These are phyloP conservation scores for Pachliopta kotzebuea DNA, from an alignment of 2,888 invertebrate genomes.

Conservation along the genomic window DNA sequence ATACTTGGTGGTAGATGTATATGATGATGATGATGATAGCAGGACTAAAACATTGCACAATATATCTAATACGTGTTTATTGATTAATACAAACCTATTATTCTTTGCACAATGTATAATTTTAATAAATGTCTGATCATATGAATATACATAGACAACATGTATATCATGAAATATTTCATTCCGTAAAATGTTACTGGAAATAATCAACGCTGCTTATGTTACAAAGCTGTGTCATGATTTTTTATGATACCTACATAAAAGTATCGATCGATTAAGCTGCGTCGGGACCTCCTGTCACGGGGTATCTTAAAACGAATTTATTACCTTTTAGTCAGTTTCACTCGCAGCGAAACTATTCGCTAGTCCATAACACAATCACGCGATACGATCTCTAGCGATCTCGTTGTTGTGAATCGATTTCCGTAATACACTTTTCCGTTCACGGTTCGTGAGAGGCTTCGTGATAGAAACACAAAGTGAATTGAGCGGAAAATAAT, in stretches of 20 bases:
- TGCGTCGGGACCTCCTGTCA: slow-evolving; percentile 7
- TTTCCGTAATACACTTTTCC: slow-evolving; percentile 30
- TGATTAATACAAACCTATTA: too few relatives aligned
- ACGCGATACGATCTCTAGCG: slow-evolving; percentile 28
- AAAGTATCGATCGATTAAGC: slow-evolving; percentile 1
- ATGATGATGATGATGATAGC: too few relatives aligned
- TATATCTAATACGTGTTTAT: too few relatives aligned
- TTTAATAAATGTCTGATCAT: too few relatives aligned
- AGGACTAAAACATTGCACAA: too few relatives aligned
- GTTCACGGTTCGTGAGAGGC: slow-evolving; percentile 26
- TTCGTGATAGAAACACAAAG: slow-evolving; percentile 22
- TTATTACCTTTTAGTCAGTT: slow-evolving; percentile 27
- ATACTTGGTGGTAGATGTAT: too few relatives aligned
- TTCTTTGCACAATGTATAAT: too few relatives aligned
- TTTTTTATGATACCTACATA: background rate
- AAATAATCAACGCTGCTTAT: too few relatives aligned
- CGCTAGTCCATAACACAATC: slow-evolving; percentile 30
- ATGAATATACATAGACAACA: too few relatives aligned
- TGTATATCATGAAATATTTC: too few relatives aligned
- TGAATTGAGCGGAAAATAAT: slow-evolving; percentile 24
- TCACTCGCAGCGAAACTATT: slow-evolving; percentile 29
- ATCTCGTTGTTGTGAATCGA: slow-evolving; percentile 29
- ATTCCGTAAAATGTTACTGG: too few relatives aligned
- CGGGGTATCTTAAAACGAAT: slow-evolving; percentile 16
- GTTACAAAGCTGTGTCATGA: too few relatives aligned